These are phyloP conservation scores for Rhinogobius similis DNA, from an alignment of 2,113 vertebrate species.

Conservation along the genomic window DNA sequence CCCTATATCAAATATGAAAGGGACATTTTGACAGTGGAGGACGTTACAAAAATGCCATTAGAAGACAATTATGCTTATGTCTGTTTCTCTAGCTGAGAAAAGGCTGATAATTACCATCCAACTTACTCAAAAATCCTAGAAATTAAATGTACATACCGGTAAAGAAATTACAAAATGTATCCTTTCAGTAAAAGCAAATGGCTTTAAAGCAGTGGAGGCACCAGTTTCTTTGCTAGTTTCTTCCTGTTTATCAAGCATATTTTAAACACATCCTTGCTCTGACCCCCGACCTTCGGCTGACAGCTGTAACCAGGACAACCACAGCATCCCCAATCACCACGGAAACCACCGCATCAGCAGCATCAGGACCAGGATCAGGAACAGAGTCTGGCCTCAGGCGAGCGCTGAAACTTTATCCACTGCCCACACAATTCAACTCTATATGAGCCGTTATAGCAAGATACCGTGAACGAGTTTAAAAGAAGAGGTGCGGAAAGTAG, in stretches of 20 bases:
- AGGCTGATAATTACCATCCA: neutral
- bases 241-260: neutral
- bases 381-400: neutral
- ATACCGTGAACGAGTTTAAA: neutral
- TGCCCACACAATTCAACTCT: conserved; percentile 3
- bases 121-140: neutral
- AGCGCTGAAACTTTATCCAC: conserved; percentile 6
- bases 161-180: neutral
- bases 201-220: neutral
- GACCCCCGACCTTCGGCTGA: conserved; percentile 4
- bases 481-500: neutral
- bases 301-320: conserved; percentile 6
- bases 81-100: neutral
- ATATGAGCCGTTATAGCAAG: neutral
- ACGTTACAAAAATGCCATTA: neutral
- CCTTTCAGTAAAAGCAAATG: neutral
- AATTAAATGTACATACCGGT: neutral
- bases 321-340: neutral
- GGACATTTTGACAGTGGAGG: neutral
- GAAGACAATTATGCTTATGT: neutral
- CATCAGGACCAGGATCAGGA: conserved; percentile 2
- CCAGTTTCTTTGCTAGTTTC: neutral
- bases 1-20: too few relatives aligned
- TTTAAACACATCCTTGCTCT: neutral
- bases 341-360: neutral